Percentiles rank a stretch among this genome's conserved stretches.
These are phyloP conservation scores for Cettia cetti DNA, from an alignment of 2,113 vertebrate species.

Conservation along the genomic window DNA sequence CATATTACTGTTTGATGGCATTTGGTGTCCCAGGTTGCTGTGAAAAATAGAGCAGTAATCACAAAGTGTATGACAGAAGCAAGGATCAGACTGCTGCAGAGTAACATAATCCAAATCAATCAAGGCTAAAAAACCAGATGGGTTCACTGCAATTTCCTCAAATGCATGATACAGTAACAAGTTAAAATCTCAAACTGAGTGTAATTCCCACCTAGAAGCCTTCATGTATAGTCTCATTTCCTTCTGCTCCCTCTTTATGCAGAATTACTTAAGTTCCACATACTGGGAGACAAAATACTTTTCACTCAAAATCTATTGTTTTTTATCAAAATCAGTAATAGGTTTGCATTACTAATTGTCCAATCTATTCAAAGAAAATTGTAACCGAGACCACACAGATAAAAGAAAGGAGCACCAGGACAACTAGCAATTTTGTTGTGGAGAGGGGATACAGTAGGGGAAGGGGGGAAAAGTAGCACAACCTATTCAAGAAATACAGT, in stretches of 20 bases:
- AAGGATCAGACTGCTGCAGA: background rate
- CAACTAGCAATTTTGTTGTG: background rate
- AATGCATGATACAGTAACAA: background rate
- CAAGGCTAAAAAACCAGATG: background rate
- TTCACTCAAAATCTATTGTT: background rate
- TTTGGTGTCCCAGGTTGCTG: background rate
- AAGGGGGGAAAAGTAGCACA: background rate
- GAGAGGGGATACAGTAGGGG: rapidly evolving
- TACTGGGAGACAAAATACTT: background rate
- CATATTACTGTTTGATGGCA: background rate
- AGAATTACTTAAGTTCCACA: background rate
- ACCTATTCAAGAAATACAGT: background rate
- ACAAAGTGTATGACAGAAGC: background rate
- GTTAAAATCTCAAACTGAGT: background rate
- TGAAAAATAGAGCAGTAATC: background rate
- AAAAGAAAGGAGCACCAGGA: background rate
- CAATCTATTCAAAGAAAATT: background rate
- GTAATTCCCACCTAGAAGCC: background rate
- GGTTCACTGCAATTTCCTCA: background rate
- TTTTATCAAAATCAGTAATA: background rate
- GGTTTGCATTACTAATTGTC: background rate
- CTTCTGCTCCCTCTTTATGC: background rate
- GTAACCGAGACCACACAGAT: background rate
- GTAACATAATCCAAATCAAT: background rate
- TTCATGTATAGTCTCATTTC: background rate